Evolutionary conservation across 2,113 vertebrate genomes (phyloP).

Genomic region (Sinocyclocheilus maitianheensis): DNA sequence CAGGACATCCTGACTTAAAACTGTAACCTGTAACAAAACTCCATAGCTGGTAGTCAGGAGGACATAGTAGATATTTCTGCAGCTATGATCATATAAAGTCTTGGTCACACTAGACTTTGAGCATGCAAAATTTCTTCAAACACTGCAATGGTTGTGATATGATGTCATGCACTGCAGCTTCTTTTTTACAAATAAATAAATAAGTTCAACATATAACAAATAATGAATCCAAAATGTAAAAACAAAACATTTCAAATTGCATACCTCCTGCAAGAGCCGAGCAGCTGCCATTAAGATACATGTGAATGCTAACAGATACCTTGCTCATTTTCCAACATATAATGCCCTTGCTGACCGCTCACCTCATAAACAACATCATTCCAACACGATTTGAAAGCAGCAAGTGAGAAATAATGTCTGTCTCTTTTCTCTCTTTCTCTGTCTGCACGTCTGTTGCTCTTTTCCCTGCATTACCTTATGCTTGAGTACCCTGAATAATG

Average conservation of each 20-base stretch:
- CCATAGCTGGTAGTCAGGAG: no score
- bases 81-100: no score
- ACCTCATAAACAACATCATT: not conserved
- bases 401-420: not conserved
- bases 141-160: no score
- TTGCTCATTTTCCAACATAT: not conserved
- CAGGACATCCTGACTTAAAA: no score
- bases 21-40: no score
- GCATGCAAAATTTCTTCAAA: no score
- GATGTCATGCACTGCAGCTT: no score
- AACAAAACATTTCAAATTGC: not conserved
- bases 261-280: not conserved
- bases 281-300: not conserved
- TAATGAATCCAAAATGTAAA: not conserved
- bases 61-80: not conserved
- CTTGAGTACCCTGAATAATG: slow-evolving; percentile 75
- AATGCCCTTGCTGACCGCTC: not conserved
- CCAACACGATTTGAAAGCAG: not conserved
- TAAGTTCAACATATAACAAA: no score
- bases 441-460: slow-evolving; percentile 6
- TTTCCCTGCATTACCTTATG: slow-evolving; percentile 63
- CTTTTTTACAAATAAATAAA: no score
- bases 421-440: slow-evolving; percentile 31
- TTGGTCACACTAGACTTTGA: no score
- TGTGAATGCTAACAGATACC: not conserved